Evolutionary conservation across 2,888 invertebrate genomes (phyloP), one percentile per base, ranked within the genome.

Genomic region (Microctonus hyperodae): DNA sequence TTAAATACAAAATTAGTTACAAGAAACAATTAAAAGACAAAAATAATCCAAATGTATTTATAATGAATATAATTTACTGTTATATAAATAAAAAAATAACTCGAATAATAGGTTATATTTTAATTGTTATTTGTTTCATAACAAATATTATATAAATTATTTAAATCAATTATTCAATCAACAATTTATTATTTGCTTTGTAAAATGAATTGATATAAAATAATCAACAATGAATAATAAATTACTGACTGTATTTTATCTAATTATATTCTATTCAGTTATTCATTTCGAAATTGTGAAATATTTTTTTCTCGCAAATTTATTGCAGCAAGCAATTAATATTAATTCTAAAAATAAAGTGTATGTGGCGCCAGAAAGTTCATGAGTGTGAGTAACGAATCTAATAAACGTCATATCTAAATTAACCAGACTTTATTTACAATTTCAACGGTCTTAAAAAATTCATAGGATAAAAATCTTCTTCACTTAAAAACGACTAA

Each of bases 351-450:
- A 62, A 59, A 62, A 62, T 62, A 62, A n/a, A n/a, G n/a, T 2
- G 53, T 23, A 62, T 51, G 31, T 25, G 35, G 53, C 61, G 61
- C 33, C 59, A 59, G 35, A 35, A 13, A 22, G 9, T 16, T 58
- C 40, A 35, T 33, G 40, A 20, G n/a, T n/a, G 33, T 51, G 35
- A 62, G 22, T 22, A 53, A 51, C 33, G 16, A 5, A 53, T 20
- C 35, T 20, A 50, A 50, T 62, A 62, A 62, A 62, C 50, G 48
- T 50, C 61, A 31, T 51, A 13, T n/a, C 62, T 53, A 62, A 62
- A 62, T 62, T 62, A 22, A 23, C 51, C 22, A 50, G 37, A 62
- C 61, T 50, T 62, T 55, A 40, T 53, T 40, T 25, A 25, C 33
- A 35, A 16, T 31, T 31, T 31, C 33, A 31, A 51, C 31, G 11